Evolutionary conservation across 2,888 invertebrate species (phyloP), one percentile per base, ranked within the genome.

Genomic region (Pandemis corylana): DNA sequence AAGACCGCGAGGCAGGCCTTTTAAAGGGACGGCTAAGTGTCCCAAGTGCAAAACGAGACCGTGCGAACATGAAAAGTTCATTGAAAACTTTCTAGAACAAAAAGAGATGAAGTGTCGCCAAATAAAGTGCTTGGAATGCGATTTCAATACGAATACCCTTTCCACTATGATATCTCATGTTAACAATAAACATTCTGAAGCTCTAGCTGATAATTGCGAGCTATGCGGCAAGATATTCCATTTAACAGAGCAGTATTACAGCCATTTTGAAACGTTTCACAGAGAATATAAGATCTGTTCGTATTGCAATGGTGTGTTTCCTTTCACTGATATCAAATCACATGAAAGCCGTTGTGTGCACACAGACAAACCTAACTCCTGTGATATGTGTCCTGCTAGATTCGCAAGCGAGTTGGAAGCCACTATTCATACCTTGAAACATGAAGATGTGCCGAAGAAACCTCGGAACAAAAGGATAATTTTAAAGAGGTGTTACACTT

Each of bases 211-310:
- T 28, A 63, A 71, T 9, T 75, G 75, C 46, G 75, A 75, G 36
- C 28, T 75, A 28, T 75, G 75, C 20, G 75, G 75, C 7, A 75
- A 75, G 15, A 56, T 75, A 49, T 75, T 75, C 20, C 61, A 67
- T 15, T 41, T 75, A 46, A 62, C 70, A n/a, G 75, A 75, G 41
- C 75, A 75, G 28, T 75, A 75, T 75, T 71, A 71, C n/a, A 75
- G 75, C 46, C 75, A 75, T 67, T 75, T 75, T 56, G 70, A 75
- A 1, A 75, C 71, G 0, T 75, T 75, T 51, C 75, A 75, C 20
- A 44, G 36, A 10, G 67, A 67, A 13, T 49, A 75, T 46, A 71
- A 75, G 7, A 44, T 75, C 20, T 75, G 75, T 41, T 13, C n/a
- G 5, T 56, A 67, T 20, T 75, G 75, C 56, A 66, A 41, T 28